Evolutionary conservation across 2,797 vertebrate species (phyloP).

Genomic region (Eidolon dupreanum): DNA sequence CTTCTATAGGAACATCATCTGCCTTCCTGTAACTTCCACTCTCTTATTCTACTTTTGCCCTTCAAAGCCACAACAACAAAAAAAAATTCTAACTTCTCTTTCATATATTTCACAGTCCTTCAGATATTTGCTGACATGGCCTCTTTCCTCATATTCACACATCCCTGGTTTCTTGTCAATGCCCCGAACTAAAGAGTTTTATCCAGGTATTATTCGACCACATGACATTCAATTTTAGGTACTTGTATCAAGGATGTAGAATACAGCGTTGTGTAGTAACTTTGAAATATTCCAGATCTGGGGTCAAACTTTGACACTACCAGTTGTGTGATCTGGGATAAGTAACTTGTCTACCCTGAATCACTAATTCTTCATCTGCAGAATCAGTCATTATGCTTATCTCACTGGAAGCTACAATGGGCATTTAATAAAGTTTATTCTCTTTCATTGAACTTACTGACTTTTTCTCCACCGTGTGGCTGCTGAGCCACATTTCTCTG

Average conservation of each 20-base stretch:
- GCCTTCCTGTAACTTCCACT: slow-evolving; percentile 71
- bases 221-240: background rate
- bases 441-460: background rate
- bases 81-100: background rate
- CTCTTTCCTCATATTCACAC: background rate
- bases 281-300: background rate
- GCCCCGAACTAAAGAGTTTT: background rate
- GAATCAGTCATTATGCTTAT: background rate
- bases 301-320: background rate
- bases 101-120: background rate
- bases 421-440: background rate
- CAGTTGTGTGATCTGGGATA: background rate
- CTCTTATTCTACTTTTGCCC: slow-evolving; percentile 56
- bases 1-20: background rate
- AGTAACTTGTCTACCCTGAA: background rate
- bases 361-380: background rate
- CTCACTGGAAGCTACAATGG: background rate
- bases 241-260: background rate
- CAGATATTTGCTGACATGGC: background rate
- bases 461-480: background rate
- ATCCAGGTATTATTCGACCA: background rate
- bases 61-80: slow-evolving; percentile 7
- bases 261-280: background rate
- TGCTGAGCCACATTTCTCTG: background rate
- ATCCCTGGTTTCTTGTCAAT: background rate